phyloP scores from a whole-genome alignment of 2,797 vertebrate genomes.

The Pyrocephalus nanus region DNA sequence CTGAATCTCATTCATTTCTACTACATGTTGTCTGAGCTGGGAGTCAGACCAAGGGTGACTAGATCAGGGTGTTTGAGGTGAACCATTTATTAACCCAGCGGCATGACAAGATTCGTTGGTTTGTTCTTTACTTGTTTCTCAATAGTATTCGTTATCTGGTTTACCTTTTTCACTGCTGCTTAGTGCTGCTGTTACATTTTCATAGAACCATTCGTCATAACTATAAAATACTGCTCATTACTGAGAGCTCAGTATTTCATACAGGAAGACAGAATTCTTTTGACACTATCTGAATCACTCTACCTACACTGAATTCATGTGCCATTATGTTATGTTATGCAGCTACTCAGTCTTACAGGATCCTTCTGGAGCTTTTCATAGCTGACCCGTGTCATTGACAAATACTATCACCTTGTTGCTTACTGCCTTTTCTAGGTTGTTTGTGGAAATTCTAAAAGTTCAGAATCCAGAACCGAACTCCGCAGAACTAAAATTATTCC shows the following conservation, averaged over 20 bases:
- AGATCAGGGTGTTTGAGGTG: background rate
- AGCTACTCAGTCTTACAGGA: background rate
- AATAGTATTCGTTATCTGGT: background rate
- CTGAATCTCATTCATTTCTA: background rate
- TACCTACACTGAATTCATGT: background rate
- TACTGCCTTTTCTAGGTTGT: background rate
- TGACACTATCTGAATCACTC: background rate
- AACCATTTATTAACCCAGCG: background rate
- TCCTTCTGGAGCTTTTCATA: background rate
- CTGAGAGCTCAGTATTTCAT: background rate
- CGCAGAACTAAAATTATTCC: background rate
- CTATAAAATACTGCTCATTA: background rate
- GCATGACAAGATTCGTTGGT: background rate
- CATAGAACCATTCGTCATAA: background rate
- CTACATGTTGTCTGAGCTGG: background rate
- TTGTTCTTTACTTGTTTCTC: background rate
- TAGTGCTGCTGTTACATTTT: background rate
- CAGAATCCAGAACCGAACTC: background rate
- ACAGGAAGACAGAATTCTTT: background rate
- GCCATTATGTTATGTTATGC: accelerated
- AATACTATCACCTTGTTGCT: background rate
- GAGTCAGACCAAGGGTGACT: background rate
- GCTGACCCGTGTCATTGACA: background rate
- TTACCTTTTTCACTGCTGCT: background rate
- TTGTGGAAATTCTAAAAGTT: background rate